Evolutionary conservation across 1,140 invertebrate species (phyloP).

Genomic region (Eurosta solidaginis): DNA sequence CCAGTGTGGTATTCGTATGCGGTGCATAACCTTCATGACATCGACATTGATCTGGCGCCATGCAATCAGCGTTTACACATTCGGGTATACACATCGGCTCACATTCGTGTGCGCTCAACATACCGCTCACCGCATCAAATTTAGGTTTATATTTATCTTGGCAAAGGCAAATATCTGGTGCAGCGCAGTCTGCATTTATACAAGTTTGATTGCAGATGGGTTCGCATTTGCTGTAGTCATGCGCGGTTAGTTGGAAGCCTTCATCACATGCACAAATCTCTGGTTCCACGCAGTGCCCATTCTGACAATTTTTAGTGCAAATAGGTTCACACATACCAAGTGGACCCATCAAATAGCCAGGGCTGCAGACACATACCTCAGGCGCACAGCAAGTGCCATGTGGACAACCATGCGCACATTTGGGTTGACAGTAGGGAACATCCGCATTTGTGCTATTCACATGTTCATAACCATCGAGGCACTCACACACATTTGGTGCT

Average conservation of each 20-base stretch:
- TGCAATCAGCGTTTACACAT: conserved; percentile 16
- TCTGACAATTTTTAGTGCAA: conserved; percentile 64
- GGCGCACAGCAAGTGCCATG: conserved; percentile 65
- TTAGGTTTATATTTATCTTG: conserved; percentile 31
- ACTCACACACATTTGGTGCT: conserved; percentile 41
- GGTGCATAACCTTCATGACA: conserved; percentile 45
- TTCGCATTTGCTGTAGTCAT: conserved; percentile 60
- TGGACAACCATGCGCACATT: conserved; percentile 62
- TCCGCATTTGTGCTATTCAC: background rate
- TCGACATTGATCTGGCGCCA: background rate
- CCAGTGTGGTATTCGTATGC: background rate
- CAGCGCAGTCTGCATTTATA: conserved; percentile 63
- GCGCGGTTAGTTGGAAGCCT: conserved; percentile 60
- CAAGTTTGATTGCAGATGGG: conserved; percentile 63
- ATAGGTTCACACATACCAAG: conserved; percentile 40
- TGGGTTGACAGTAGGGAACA: conserved; percentile 59
- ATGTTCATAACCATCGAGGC: conserved; percentile 40
- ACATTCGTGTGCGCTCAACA: background rate
- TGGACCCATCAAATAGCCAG: conserved; percentile 63
- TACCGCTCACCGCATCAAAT: conserved; percentile 57
- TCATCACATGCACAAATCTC: conserved; percentile 63
- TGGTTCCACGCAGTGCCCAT: conserved; percentile 63
- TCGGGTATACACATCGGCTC: background rate
- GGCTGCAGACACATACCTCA: conserved; percentile 64
- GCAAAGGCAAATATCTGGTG: conserved; percentile 61